These are phyloP conservation scores for Lasioglossum pauxillum DNA, from an alignment of 2,888 invertebrate genomes.

Conservation along the genomic window DNA sequence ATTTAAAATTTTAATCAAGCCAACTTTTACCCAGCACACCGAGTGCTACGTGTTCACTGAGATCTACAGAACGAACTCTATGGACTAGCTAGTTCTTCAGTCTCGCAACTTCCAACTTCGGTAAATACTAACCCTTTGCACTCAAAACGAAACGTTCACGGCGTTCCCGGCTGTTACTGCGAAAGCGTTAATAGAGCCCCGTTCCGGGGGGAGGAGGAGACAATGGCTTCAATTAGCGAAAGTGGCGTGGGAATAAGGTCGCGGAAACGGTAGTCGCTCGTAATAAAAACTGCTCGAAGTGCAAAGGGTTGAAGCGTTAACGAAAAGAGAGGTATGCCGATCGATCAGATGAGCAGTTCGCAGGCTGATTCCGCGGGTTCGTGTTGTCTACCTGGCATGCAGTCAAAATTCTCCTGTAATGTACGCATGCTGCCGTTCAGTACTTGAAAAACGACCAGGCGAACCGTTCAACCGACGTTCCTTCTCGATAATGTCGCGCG, in stretches of 20 bases:
- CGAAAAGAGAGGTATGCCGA: not conserved
- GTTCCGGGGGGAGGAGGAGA: not conserved
- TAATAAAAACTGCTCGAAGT: slow-evolving; percentile 13
- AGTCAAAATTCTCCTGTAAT: slow-evolving; percentile 25
- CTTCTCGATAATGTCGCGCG: slow-evolving; percentile 8
- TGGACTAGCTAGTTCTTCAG: not conserved
- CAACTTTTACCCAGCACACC: not conserved
- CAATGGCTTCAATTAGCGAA: not conserved
- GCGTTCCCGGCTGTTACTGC: not conserved
- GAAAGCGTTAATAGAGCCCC: not conserved
- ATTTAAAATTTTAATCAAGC: not conserved
- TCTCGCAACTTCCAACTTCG: not conserved
- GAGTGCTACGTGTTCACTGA: not conserved
- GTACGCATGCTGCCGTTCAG: slow-evolving; percentile 49
- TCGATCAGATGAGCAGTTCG: not conserved
- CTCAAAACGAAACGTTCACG: not conserved
- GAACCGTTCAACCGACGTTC: slow-evolving; percentile 40
- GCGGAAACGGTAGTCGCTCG: not conserved
- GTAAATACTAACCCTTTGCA: slow-evolving; percentile 8
- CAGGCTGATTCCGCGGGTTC: slow-evolving; percentile 20
- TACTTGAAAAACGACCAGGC: slow-evolving; percentile 50
- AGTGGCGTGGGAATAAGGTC: slow-evolving; percentile 2
- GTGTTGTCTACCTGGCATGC: slow-evolving; percentile 54
- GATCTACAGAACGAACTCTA: slow-evolving; percentile 3
- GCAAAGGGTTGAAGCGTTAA: slow-evolving; percentile 10